Base-by-base conservation (phyloP, 1,140 invertebrate genomes). In the Psilanteris sp. region DNA sequence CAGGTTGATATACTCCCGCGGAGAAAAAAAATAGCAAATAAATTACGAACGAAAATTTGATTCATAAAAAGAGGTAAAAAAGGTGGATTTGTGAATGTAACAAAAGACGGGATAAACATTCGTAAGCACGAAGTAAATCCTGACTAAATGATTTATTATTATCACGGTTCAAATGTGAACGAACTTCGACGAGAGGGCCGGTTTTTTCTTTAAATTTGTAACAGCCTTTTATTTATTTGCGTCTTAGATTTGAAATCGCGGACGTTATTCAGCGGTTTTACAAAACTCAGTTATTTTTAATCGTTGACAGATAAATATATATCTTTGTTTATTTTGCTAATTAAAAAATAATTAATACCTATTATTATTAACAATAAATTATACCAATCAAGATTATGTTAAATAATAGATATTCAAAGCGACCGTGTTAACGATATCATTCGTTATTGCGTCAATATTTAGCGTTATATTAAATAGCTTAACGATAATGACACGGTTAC, bases 121-220 rank as follows among this genome's bases (percentile, higher is more conserved):
- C 26, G 18, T 15, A 9, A 24, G 26, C 54, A 16, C 16, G 20
- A 34, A 44, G 54, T 13, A 61, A 71, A 71, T 52, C 54, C 11
- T n/a, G 46, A 29, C 46, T 54, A 55, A 72, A 72, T 62, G 67
- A 72, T 72, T 72, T 72, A 62, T 72, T 55, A 72, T 62, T 72
- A 55, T 62, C 57, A 62, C 41, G 48, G 67, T 72, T 62, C 67
- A 72, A 72, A 62, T 41, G 67, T 72, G 55, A 72, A 72, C 22
- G 67, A 62, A 62, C 67, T 62, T 26, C 6, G 10, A 16, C 9
- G 29, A 13, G 32, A 48, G 14, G 29, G 14, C 50, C 34, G 29
- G 50, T 34, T 61, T 70, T 70, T 59, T 54, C 22, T 32, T 29
- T 20, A 46, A 46, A 61, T 43, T 50, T 34, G 2, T 16, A 9